Base-by-base conservation (phyloP, 2,113 vertebrate species). In the Hoplias malabaricus region DNA sequence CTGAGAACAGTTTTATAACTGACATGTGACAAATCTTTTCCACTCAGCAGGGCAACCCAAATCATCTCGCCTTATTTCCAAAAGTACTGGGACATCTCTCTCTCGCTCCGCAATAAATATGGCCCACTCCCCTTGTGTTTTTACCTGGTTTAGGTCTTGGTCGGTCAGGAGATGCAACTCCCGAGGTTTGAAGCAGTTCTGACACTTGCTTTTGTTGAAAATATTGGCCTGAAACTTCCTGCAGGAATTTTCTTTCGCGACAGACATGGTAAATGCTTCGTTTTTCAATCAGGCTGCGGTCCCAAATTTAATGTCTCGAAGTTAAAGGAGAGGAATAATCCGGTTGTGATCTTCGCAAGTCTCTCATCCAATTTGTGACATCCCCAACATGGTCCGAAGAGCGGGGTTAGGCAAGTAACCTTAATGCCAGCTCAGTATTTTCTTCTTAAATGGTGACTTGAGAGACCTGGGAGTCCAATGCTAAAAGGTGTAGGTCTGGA, bases 161-260 rank as follows among this genome's bases (percentile, higher is more conserved):
- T 94, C 93, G n/a, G 92, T 94, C 82, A 94, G 63, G 0, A 94
- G 91, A 85, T 94, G 93, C 78, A 93, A 79, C 83, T 94, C 93
- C 42, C 93, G 82, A 0, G 93, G 93, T 77, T 94, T 94, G 84
- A 94, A 94, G 86, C 93, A 94, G 85, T 94, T 94, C 83, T 94
- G 93, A 90, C 93, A 94, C 90, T 94, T 94, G 73, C 93, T 94
- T 84, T 94, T 94, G 78, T 94, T 94, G 81, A 94, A 94, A 84
- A 94, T 93, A 85, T 94, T 94, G 25, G 93, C 92, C 80, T 94
- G 93, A 74, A 94, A 94, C 84, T 94, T 94, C 82, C 93, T 90
- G 59, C 93, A 94, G 21, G 92, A 81, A 76, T 91, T 94, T 84
- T 94, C 93, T 81, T 93, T 93, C 0, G 88, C 88, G 62, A 87